Conservation (phyloP, 1,140 invertebrate species). For the Sweltsa coloradensis region DNA sequence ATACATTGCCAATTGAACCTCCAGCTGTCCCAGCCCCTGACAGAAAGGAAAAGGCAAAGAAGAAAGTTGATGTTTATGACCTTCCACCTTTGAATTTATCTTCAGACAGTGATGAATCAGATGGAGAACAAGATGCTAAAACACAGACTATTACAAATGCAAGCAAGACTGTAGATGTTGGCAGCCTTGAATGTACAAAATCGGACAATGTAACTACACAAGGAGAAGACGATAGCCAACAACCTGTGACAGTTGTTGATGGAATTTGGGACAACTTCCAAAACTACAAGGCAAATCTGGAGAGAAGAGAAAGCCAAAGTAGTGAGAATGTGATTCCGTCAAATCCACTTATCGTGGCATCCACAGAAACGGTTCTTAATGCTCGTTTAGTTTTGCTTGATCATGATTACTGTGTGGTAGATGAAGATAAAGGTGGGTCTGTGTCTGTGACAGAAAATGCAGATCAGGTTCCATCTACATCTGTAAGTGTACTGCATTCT, state of each 20-base stretch:
- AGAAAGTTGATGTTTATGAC: slow-evolving; percentile 46
- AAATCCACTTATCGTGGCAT: neutral
- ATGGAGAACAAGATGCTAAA: slow-evolving; percentile 35
- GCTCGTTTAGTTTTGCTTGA: slow-evolving; percentile 28
- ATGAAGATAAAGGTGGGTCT: slow-evolving; percentile 1
- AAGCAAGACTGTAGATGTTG: neutral
- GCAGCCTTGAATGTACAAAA: neutral
- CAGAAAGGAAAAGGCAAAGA: slow-evolving; percentile 17
- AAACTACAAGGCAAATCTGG: slow-evolving; percentile 45
- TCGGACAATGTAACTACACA: neutral
- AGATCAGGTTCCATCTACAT: neutral
- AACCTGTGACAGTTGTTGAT: slow-evolving; percentile 37
- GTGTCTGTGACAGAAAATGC: neutral
- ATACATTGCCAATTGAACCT: neutral
- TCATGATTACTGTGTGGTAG: slow-evolving; percentile 35
- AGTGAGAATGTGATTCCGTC: slow-evolving; percentile 1
- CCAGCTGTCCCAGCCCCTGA: too few relatives aligned
- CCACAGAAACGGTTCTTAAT: neutral
- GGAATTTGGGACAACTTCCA: slow-evolving; percentile 78
- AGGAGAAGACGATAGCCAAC: slow-evolving; percentile 17
- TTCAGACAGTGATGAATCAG: slow-evolving; percentile 62
- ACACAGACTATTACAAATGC: neutral
- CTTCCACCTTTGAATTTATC: slow-evolving; percentile 66
- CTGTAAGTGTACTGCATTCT: slow-evolving; percentile 22
- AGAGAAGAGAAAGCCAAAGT: slow-evolving; percentile 28